Base-by-base conservation (phyloP, 2,113 vertebrate species). In the Otus sunia region DNA sequence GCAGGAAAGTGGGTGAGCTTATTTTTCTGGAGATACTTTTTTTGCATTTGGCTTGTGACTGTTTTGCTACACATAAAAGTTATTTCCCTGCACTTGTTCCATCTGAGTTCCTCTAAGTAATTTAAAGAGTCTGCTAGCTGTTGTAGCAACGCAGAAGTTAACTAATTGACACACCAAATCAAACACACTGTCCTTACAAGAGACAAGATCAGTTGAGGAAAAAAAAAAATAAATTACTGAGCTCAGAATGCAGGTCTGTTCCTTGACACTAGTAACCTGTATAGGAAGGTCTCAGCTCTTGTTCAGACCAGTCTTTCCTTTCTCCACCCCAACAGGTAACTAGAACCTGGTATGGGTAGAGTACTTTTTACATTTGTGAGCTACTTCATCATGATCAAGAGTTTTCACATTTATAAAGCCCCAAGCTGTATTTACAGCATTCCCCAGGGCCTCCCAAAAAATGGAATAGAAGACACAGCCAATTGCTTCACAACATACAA, bases 401-500 rank as follows among this genome's bases (percentile, higher is more conserved):
- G 4, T 66, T 64, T 76, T 37, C 29, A 80, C 2, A 2, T 34
- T 66, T 45, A 37, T 62, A 86, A 88, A 78, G 34, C 34, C 52
- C 27, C 6, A 64, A 17, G 12, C 20, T 58, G 2, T 19, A 52
- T 20, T 58, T 66, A 66, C 20, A 77, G 41, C 34, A 66, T 59
- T 52, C 58, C 10, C 30, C 52, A 39, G 36, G 56, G 11, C 23
- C 27, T 88, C 34, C 22, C 45, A 56, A 20, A 26, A 2, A 29
- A 60, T 10, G 6, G 6, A 90, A 58, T 0, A 50, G 26, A 60
- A 73, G 16, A 21, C 3, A 5, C 1, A 8, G 11, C 4, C 5
- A 8, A 23, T 74, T 73, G 47, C 59, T 88, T 82, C 34, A 66
- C 45, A 71, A 82, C 25, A 14, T 26, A 41, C 4, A 85, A 39